A percentile compares a stretch with the other conserved stretches of the same genome.
These are phyloP conservation scores for Diadromus collaris DNA, from an alignment of 2,888 invertebrate species.

Conservation along the genomic window DNA sequence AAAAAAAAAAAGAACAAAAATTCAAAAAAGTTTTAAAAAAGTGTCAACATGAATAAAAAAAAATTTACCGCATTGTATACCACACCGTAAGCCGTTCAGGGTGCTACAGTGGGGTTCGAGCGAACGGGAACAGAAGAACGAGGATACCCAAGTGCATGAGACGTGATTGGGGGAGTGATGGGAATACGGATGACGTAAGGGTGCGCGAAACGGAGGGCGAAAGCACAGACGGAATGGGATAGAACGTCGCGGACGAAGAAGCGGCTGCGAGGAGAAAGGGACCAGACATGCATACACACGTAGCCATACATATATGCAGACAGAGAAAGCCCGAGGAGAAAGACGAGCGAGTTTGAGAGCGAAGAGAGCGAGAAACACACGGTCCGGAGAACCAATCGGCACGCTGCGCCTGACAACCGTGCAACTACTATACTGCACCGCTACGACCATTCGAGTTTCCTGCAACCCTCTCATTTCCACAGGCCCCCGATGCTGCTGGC, in stretches of 20 bases:
- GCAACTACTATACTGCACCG: constrained; percentile 73
- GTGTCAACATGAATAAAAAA: background rate
- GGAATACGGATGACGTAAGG: constrained; percentile 49
- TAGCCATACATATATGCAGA: constrained; percentile 21
- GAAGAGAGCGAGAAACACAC: constrained; percentile 59
- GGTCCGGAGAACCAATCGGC: constrained; percentile 73
- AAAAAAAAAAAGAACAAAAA: background rate
- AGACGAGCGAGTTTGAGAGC: constrained; percentile 20
- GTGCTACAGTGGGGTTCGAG: constrained; percentile 3
- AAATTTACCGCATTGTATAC: background rate
- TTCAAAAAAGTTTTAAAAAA: background rate
- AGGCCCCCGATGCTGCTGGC: constrained; percentile 54
- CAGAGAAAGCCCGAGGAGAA: constrained; percentile 56
- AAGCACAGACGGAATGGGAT: constrained; percentile 16
- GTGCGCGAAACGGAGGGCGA: constrained; percentile 38
- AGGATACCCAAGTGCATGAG: constrained; percentile 48
- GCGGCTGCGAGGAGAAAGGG: constrained; percentile 38
- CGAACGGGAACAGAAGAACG: constrained; percentile 19
- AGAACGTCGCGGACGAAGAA: constrained; percentile 9
- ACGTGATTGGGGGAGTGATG: constrained; percentile 54
- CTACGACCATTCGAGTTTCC: constrained; percentile 77
- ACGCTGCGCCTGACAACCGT: constrained; percentile 75
- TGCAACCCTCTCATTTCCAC: constrained; percentile 70
- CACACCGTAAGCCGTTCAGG: background rate
- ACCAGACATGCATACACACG: constrained; percentile 15